Evolutionary conservation across 23 tunicate genomes (phyloP).

Genomic region (Styela clava): DNA sequence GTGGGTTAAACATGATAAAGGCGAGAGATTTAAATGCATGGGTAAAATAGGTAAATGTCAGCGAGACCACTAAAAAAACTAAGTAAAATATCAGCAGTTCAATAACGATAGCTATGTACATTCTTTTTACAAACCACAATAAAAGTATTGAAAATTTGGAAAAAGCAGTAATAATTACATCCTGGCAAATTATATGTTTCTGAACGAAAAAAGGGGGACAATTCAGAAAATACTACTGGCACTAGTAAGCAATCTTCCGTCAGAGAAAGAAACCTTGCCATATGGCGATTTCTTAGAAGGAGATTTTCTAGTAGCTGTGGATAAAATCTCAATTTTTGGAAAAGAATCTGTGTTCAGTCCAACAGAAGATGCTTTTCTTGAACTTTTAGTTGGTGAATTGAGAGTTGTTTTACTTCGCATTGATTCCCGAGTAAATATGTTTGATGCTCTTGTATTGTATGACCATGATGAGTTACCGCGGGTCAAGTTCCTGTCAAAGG

Average conservation of each 20-base stretch:
- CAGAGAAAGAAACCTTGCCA: neutral
- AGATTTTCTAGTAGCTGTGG: neutral
- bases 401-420: neutral
- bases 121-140: no score
- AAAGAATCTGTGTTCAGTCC: neutral
- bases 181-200: no score
- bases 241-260: neutral
- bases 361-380: neutral
- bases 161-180: no score
- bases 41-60: no score
- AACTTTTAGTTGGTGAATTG: neutral
- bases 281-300: neutral
- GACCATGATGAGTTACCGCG: neutral
- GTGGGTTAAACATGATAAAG: no score
- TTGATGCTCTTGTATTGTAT: neutral
- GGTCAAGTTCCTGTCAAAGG: neutral
- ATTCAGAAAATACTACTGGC: slow-evolving; percentile 2
- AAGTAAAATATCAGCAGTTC: no score
- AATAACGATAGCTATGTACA: no score
- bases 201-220: no score
- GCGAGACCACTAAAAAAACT: no score
- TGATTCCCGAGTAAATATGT: neutral
- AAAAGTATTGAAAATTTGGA: no score
- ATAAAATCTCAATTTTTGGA: neutral
- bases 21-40: no score